Percentiles rank a stretch among this genome's conserved stretches.
phyloP scores from a whole-genome alignment of 2,888 invertebrate genomes.

The Eubasilissa splendida region DNA sequence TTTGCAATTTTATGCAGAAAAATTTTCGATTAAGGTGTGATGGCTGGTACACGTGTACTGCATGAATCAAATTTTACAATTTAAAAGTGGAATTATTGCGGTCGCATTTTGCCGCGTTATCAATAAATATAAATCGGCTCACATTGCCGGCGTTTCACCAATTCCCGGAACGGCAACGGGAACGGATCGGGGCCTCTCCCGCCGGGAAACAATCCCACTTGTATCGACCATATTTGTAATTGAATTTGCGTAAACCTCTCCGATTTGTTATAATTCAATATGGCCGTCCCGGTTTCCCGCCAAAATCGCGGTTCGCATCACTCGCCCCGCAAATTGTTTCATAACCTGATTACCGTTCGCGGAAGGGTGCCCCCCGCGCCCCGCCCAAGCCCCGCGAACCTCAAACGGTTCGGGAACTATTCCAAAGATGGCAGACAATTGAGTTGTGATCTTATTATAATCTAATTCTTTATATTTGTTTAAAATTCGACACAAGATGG shows the following conservation, averaged over 20 bases:
- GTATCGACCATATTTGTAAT: constrained; percentile 46
- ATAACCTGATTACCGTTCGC: constrained; percentile 58
- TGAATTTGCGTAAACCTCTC: constrained; percentile 55
- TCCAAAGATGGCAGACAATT: too few species aligned
- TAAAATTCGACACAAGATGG: too few species aligned
- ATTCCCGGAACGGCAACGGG: neutral
- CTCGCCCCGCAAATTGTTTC: constrained; percentile 58
- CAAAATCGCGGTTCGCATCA: constrained; percentile 54
- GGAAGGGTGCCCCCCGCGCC: constrained; percentile 37
- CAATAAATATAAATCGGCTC: too few species aligned
- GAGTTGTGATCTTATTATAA: too few species aligned
- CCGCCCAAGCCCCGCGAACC: neutral
- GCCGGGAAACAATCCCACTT: constrained; percentile 20
- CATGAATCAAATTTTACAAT: too few species aligned
- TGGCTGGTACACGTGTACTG: too few species aligned
- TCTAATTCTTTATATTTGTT: too few species aligned
- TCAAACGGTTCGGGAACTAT: neutral
- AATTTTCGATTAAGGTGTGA: too few species aligned
- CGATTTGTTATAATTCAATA: constrained; percentile 57
- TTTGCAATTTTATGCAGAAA: too few species aligned
- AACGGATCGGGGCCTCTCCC: neutral
- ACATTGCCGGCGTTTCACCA: constrained; percentile 5
- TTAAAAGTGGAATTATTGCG: too few species aligned
- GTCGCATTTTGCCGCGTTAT: too few species aligned
- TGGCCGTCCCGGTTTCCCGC: constrained; percentile 41